A percentile compares a stretch with the other conserved stretches of the same genome.
phyloP scores from a whole-genome alignment of 37 sponge, comb jelly and placozoan species.

The Mnemiopsis leidyi region DNA sequence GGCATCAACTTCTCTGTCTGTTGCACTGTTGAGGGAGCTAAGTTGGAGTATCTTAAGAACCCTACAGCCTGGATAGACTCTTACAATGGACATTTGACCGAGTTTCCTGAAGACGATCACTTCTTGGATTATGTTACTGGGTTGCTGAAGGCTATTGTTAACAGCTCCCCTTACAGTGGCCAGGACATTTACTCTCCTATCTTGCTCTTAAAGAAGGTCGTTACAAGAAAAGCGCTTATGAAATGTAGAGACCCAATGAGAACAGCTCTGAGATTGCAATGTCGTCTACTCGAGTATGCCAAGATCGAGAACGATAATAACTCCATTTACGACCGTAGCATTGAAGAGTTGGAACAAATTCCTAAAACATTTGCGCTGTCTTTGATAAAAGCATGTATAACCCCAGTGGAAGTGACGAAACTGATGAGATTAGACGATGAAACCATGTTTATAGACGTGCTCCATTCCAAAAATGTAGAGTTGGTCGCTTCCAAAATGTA shows the following conservation, averaged over 20 bases:
- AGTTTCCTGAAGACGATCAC: conserved; percentile 12
- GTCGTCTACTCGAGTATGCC: conserved; percentile 6
- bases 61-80: not conserved
- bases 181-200: not conserved
- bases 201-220: not conserved
- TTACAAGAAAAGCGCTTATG: not conserved
- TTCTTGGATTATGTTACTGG: not conserved
- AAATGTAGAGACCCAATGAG: conserved; percentile 4
- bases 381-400: not conserved
- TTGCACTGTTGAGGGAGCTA: not conserved
- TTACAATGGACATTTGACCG: not conserved
- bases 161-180: not conserved
- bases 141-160: not conserved
- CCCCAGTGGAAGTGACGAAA: not conserved
- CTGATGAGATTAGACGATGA: conserved; percentile 12
- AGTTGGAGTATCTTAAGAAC: not conserved
- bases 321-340: not conserved
- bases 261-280: not conserved
- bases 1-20: not conserved
- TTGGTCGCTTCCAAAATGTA: not conserved
- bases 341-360: not conserved
- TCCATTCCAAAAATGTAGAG: not conserved
- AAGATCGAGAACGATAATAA: conserved; percentile 20
- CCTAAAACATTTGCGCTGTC: not conserved
- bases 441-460: not conserved